These are phyloP conservation scores for Macropis europaea DNA, from an alignment of 2,888 invertebrate genomes.

Conservation along the genomic window DNA sequence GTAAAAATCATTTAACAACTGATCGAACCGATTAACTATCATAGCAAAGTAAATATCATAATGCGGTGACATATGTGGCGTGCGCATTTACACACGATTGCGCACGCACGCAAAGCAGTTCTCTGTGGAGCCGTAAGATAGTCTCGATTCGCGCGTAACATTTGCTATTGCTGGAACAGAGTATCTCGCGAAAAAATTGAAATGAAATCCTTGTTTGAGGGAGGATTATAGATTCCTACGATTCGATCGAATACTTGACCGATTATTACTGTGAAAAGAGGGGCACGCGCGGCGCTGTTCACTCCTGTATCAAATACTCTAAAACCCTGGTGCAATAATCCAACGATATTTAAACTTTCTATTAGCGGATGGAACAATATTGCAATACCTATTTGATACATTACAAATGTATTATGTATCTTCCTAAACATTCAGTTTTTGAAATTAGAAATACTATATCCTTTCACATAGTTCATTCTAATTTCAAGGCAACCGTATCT, in stretches of 20 bases:
- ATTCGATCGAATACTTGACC: not conserved
- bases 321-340: not conserved
- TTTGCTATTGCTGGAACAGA: not conserved
- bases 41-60: slow-evolving; percentile 17
- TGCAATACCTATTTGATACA: too few relatives aligned
- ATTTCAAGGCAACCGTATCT: too few relatives aligned
- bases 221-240: not conserved
- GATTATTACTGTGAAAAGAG: not conserved
- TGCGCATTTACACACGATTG: slow-evolving; percentile 28
- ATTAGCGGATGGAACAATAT: too few relatives aligned
- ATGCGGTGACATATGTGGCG: slow-evolving; percentile 7
- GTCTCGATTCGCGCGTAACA: not conserved
- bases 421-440: too few relatives aligned
- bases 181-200: not conserved
- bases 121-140: not conserved
- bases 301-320: slow-evolving; percentile 4
- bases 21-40: slow-evolving; percentile 5
- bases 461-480: too few relatives aligned
- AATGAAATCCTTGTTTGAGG: not conserved
- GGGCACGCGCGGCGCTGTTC: slow-evolving; percentile 11
- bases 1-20: not conserved
- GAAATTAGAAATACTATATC: too few relatives aligned
- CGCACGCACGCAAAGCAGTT: slow-evolving; percentile 11
- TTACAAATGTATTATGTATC: too few relatives aligned
- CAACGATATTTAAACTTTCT: too few relatives aligned